phyloP scores from a whole-genome alignment of 30 jellyfish, hydroid and myxozoan species.

The Cassiopea xamachana region DNA sequence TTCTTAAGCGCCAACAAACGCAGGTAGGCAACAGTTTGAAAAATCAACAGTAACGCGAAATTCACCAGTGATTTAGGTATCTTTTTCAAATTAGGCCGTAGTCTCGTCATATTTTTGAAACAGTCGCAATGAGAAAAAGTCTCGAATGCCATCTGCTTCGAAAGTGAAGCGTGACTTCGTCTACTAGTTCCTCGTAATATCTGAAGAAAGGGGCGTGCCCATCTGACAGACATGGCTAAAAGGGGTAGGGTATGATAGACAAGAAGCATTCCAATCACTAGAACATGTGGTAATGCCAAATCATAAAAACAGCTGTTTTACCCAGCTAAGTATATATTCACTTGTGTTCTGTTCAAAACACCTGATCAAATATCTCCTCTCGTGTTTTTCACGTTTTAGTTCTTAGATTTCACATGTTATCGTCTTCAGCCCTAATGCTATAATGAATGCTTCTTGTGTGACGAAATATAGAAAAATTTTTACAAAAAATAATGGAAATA shows the following conservation, averaged over 20 bases:
- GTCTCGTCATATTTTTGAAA: background rate
- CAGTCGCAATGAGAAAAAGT: background rate
- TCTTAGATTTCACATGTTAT: too few relatives aligned
- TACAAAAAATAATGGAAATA: too few relatives aligned
- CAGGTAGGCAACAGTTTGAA: too few relatives aligned
- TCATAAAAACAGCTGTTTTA: background rate
- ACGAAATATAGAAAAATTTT: too few relatives aligned
- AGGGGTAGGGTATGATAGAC: slow-evolving; percentile 60
- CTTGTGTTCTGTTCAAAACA: too few relatives aligned
- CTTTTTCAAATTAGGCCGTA: background rate
- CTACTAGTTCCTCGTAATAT: background rate
- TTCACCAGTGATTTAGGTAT: slow-evolving; percentile 8
- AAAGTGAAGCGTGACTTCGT: background rate
- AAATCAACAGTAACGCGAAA: background rate
- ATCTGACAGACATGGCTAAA: slow-evolving; percentile 87
- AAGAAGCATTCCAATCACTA: slow-evolving; percentile 12
- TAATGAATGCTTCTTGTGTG: too few relatives aligned
- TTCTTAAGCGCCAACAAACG: too few relatives aligned
- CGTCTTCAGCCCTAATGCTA: too few relatives aligned
- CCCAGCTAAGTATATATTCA: too few relatives aligned
- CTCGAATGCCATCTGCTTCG: background rate
- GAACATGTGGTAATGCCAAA: background rate
- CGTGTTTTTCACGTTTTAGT: too few relatives aligned
- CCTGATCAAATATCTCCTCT: too few relatives aligned
- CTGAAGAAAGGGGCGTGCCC: slow-evolving; percentile 32